Base-by-base conservation (phyloP, 2,888 invertebrate species). In the Nebria salina region DNA sequence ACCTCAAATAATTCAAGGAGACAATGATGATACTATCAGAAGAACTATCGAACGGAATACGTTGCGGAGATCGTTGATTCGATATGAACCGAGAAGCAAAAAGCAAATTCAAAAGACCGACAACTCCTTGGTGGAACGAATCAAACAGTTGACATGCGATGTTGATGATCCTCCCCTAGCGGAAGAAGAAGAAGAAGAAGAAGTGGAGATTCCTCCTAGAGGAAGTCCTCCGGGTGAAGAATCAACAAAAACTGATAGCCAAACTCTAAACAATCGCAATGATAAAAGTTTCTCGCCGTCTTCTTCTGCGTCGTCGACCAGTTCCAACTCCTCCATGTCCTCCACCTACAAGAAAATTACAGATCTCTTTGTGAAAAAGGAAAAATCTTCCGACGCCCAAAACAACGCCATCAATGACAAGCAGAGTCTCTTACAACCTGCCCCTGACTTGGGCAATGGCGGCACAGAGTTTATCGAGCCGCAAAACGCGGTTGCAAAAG, bases 1-100 rank as follows among this genome's bases (percentile, higher is more conserved):
- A 1, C 88, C 90, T 2, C 88, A 88, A 83, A 86, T 88, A 66
- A 88, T 91, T 80, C 92, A 92, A 25, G 88, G 88, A 26, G 89
- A 88, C 73, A 93, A 93, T 83, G 93, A 93, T 43, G 93, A 92
- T 25, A 94, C 92, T 76, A 93, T 93, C 82, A 92, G 94, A 13
- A 91, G 94, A 72, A 95, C 95, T 64, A 96, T 96, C 82, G 96
- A 96, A 86, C 91, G 96, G 72, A 96, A 96, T 86, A 95, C 96
- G 0, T 88, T 96, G 15, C 90, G 96, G 2, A 92, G 96, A 83
- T 96, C 95, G 13, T 90, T 96, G 76, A 93, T 96, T 84, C 93
- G 95, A 26, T 87, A 87, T 83, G 89, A 89, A 83, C 89, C 89
- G 76, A 85, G 87, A 77, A 87, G 85, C 83, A 90, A 90, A 86